Base-by-base conservation (phyloP, 1,140 invertebrate genomes). In the Ooceraea biroi region DNA sequence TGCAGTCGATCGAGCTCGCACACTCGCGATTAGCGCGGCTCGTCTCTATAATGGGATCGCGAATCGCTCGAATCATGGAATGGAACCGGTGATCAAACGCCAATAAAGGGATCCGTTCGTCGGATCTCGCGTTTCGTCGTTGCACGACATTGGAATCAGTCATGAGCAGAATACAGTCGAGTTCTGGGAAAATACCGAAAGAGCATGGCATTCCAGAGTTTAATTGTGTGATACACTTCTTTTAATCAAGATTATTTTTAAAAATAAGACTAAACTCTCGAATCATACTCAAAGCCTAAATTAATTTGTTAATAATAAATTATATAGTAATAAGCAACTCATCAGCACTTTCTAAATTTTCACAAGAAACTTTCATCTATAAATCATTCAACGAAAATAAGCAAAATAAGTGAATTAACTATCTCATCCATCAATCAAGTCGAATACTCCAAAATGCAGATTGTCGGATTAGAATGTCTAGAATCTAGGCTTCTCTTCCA, bases 31-130 rank as follows among this genome's bases (percentile, higher is more conserved):
- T 80, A 80, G 65, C 76, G 50, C 50, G 25, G 60, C 74, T 77
- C 74, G 30, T 80, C 48, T 52, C 74, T 78, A 36, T 36, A 78
- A 78, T 78, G 36, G 65, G 25, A 80, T 80, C 76, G 50, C 69
- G 76, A 52, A 52, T 44, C 74, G 48, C 19, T 63, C 11, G 41
- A 66, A 52, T 25, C 61, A 11, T 7, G 36, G 7, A 36, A n/a
- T 78, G 48, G 30, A 78, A 69, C 30, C 22, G 63, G 68, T 78
- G 63, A 69, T 78, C 63, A 69, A 57, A 80, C 50, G n/a, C n/a
- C 52, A 69, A 80, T 80, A 44, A 77, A 50, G 60, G 44, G 52
- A 66, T 77, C 50, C 63, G 50, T 58, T 71, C 0, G 17, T 48
- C 50, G 10, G 22, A 57, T 17, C 52, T 55, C 14, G 60, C 60